These are phyloP conservation scores for Caenorhabditis zanzibari DNA, from an alignment of 2,888 invertebrate genomes.

Conservation along the genomic window DNA sequence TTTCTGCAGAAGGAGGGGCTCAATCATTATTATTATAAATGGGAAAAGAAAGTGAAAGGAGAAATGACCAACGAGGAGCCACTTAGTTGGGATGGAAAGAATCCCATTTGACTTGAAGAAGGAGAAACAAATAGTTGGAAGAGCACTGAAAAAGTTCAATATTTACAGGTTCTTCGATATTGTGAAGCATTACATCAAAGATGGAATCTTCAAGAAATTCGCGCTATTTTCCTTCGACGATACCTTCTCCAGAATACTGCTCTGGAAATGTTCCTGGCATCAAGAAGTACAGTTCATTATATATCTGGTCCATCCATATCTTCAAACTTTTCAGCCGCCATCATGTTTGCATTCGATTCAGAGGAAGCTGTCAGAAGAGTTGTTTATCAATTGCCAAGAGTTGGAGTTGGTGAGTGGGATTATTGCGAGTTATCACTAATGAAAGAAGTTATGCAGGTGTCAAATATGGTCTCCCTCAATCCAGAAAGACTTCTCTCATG, in stretches of 20 bases:
- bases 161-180: constrained; percentile 92
- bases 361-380: constrained; percentile 96
- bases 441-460: constrained; percentile 87
- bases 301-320: background rate
- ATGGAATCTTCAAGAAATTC: constrained; percentile 99
- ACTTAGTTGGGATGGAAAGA: background rate
- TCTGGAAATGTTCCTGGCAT: constrained; percentile 98
- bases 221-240: constrained; percentile 97
- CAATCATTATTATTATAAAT: constrained; percentile 41
- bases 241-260: constrained; percentile 96
- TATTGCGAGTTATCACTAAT: background rate
- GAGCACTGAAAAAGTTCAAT: background rate
- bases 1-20: background rate
- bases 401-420: constrained; percentile 70
- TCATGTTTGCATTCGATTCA: constrained; percentile 98
- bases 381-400: constrained; percentile 74
- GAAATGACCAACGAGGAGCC: background rate
- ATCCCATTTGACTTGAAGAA: background rate
- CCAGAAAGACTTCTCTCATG: constrained; percentile 98
- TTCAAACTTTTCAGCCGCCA: constrained; percentile 90
- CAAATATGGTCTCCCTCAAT: constrained; percentile 99
- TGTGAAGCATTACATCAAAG: constrained; percentile 99
- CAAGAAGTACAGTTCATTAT: constrained; percentile 88
- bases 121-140: background rate
- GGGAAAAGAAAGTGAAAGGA: constrained; percentile 12